Evolutionary conservation across 2,797 vertebrate genomes (phyloP).

Genomic region (Podargus strigoides): DNA sequence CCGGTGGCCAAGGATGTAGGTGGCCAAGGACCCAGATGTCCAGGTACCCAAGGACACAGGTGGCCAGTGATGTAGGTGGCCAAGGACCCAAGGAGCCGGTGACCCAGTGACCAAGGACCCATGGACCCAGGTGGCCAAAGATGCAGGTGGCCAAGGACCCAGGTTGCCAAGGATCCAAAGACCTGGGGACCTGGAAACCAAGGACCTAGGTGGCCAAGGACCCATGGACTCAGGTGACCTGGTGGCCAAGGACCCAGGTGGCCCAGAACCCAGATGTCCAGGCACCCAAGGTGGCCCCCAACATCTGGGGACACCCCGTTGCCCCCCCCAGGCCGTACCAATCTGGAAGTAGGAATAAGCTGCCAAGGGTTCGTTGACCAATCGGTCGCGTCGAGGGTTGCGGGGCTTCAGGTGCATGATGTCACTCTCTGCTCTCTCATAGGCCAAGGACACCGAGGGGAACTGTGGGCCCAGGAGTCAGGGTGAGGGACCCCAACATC

Average conservation of each 20-base stretch:
- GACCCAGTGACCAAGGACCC: not conserved
- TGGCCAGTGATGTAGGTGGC: not conserved
- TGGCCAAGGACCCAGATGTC: no score
- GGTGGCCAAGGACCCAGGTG: no score
- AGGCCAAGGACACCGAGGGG: constrained; percentile 87
- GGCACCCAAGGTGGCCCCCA: no score
- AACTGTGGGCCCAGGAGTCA: constrained; percentile 53
- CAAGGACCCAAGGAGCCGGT: not conserved
- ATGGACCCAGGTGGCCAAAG: not conserved
- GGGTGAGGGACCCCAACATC: no score
- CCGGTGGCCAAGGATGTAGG: no score
- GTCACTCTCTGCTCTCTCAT: constrained; percentile 87
- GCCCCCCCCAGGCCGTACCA: constrained; percentile 55
- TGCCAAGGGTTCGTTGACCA: constrained; percentile 85
- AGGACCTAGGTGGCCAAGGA: no score
- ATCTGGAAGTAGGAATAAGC: constrained; percentile 91
- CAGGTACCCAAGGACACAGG: not conserved
- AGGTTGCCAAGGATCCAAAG: no score
- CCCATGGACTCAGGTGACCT: not conserved
- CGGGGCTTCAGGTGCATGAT: constrained; percentile 89
- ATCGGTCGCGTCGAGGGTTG: constrained; percentile 80
- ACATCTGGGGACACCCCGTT: no score
- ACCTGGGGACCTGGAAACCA: no score
- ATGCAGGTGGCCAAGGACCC: no score
- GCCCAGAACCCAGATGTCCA: no score